Evolutionary conservation across 2,113 vertebrate genomes (phyloP), one percentile per base, ranked within the genome.

Genomic region (Gila orcuttii): DNA sequence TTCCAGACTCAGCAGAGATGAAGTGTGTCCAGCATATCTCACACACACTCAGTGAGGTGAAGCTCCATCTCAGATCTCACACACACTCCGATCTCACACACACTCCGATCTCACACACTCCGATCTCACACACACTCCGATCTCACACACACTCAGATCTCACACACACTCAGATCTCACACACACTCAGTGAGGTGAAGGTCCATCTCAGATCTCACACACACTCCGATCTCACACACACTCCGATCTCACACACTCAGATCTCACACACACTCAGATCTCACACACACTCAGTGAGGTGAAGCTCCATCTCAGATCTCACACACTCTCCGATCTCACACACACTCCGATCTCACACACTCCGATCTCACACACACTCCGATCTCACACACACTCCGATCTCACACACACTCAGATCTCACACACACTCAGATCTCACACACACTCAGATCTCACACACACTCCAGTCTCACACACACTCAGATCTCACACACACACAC

Each of bases 1-100:
- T 82, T 23, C 42, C 62, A 13, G 62, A 82, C 10, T 82, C 79
- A 1, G 60, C 23, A 13, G 60, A 82, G 62, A 68, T 68, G 59
- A 45, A 33, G 79, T 82, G 47, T 50, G 17, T 66, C 6, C 60
- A 82, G 79, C 42, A 68, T 8, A 17, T 82, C 17, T 31, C 39
- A 1, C 60, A 68, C 11, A 6, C 23, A 2, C 42, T 82, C 60
- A 68, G 79, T 21, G 79, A 82, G 60, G 79, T 82, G 60, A 19
- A 10, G 13, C 25, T 21, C 9, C 15, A 42, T 42, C 39, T 42
- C 39, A 42, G 39, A 42, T 42, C 39, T 9, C 39, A 42, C 39
- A 42, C 39, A 42, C 39, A 9, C 39, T 9, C 39, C 1, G 7
- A 42, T 42, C 39, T 2, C 39, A 42, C 39, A 42, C 39, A 42